Conservation (phyloP, 2,797 vertebrate species). For the Coluber constrictor region DNA sequence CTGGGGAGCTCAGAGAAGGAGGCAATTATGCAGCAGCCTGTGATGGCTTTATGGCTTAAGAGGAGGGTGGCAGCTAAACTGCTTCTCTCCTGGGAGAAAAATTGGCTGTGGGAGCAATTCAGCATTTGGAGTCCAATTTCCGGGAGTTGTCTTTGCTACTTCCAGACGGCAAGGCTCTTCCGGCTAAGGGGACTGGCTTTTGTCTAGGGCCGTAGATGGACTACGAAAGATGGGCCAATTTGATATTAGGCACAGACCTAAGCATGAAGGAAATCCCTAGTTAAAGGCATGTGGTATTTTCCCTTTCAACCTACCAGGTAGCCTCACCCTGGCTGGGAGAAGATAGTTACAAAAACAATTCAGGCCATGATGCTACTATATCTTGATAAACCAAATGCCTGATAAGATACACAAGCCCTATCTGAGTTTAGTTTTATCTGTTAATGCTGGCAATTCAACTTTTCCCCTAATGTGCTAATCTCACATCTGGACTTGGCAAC, state of each 20-base stretch:
- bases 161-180: neutral
- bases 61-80: neutral
- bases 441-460: neutral
- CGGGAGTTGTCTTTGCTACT: neutral
- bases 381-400: neutral
- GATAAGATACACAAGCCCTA: neutral
- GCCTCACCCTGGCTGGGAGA: neutral
- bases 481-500: neutral
- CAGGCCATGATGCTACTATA: neutral
- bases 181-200: neutral
- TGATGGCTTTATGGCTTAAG: slow-evolving; percentile 35
- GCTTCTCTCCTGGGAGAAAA: neutral
- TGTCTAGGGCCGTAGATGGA: neutral
- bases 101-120: neutral
- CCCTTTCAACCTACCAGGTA: no score
- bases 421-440: neutral
- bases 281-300: neutral
- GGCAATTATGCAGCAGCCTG: slow-evolving; percentile 28
- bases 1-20: slow-evolving; percentile 17
- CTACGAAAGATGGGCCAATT: neutral
- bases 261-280: no score
- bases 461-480: neutral
- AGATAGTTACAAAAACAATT: neutral
- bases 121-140: neutral
- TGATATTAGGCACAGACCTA: neutral